A percentile compares a stretch with the other conserved stretches of the same genome.
Evolutionary conservation across 2,888 invertebrate species (phyloP).

Genomic region (Actias luna): DNA sequence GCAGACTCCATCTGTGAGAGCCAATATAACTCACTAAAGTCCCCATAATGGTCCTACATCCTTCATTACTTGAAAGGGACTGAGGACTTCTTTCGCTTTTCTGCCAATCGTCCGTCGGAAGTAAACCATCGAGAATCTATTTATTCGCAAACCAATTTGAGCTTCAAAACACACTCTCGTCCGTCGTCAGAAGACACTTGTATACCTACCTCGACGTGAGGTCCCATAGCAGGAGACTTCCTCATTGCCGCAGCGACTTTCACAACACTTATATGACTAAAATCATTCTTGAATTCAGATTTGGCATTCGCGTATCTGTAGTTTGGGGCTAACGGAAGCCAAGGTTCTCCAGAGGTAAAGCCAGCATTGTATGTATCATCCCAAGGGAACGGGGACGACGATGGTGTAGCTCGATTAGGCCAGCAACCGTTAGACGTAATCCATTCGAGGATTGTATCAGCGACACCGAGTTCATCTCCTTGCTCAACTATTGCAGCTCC

Average conservation of each 20-base stretch:
- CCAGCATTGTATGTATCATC: slow-evolving; percentile 70
- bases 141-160: no score
- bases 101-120: no score
- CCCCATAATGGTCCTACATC: no score
- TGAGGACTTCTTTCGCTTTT: no score
- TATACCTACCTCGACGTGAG: slow-evolving; percentile 62
- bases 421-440: slow-evolving; percentile 69
- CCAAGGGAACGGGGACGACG: slow-evolving; percentile 69
- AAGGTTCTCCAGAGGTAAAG: slow-evolving; percentile 81
- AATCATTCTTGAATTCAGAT: slow-evolving; percentile 69
- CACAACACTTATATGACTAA: slow-evolving; percentile 74
- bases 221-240: slow-evolving; percentile 68
- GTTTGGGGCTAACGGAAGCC: slow-evolving; percentile 86
- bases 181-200: background rate
- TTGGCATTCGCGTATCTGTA: slow-evolving; percentile 84
- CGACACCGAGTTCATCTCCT: slow-evolving; percentile 87
- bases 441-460: slow-evolving; percentile 80
- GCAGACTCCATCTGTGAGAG: no score
- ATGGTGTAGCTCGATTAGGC: slow-evolving; percentile 56
- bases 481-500: slow-evolving; percentile 90
- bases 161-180: no score
- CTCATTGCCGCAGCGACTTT: slow-evolving; percentile 65
- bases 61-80: no score
- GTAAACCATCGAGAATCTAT: no score
- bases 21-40: no score